phyloP scores from a whole-genome alignment of 1,140 invertebrate genomes.

The Tetramorium alpestre region DNA sequence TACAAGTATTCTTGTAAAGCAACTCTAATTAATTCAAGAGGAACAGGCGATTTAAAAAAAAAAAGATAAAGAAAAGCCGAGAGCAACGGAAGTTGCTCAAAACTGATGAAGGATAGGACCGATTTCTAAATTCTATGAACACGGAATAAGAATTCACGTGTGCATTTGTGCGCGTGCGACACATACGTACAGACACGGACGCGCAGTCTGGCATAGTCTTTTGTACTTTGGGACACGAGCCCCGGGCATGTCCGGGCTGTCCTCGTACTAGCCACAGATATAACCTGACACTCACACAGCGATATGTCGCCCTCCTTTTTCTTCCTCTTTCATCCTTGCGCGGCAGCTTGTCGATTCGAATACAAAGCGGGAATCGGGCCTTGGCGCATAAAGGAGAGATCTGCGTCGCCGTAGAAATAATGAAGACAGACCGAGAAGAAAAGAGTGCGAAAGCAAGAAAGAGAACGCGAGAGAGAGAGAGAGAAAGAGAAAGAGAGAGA shows the following conservation, averaged over 20 bases:
- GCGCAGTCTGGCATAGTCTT: conserved; percentile 39
- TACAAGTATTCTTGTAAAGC: not conserved
- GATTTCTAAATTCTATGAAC: conserved; percentile 39
- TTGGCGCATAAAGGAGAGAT: conserved; percentile 69
- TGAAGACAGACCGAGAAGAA: conserved; percentile 62
- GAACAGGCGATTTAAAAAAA: not conserved
- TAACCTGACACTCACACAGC: conserved; percentile 31
- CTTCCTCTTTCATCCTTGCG: conserved; percentile 29
- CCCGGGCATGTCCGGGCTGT: conserved; percentile 28
- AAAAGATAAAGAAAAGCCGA: not conserved
- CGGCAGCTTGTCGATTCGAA: conserved; percentile 76
- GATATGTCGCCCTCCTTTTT: not conserved
- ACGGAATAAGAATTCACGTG: conserved; percentile 35
- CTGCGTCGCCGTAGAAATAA: conserved; percentile 62
- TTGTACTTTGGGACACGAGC: conserved; percentile 60
- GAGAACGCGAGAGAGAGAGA: conserved; percentile 20
- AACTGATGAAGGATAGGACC: not conserved
- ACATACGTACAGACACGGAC: not conserved
- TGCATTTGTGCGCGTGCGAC: not conserved
- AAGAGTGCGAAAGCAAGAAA: not conserved
- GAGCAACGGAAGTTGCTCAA: conserved; percentile 3
- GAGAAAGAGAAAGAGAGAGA: conserved; percentile 26
- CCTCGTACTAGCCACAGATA: conserved; percentile 37
- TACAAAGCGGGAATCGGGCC: conserved; percentile 76
- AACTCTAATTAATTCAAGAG: conserved; percentile 8